Conservation (phyloP, 2,888 invertebrate genomes). For the Isoperla grammatica region DNA sequence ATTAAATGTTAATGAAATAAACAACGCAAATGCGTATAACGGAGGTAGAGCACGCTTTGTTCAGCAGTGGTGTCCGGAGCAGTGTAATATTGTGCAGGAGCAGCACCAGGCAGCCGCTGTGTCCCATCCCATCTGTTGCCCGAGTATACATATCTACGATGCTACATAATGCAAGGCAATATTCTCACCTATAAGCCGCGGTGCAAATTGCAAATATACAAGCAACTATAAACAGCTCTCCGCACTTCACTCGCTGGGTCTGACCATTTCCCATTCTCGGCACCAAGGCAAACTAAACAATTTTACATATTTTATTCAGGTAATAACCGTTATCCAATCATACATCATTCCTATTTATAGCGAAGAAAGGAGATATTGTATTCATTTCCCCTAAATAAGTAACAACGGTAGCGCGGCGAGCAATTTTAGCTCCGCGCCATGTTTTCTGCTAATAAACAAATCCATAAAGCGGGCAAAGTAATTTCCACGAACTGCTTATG, state of each 20-base stretch:
- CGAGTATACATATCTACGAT: constrained; percentile 13
- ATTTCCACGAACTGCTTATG: too few species aligned
- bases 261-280: not conserved
- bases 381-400: constrained; percentile 7
- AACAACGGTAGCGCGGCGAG: not conserved
- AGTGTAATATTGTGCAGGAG: too few species aligned
- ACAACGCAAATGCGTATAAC: too few species aligned
- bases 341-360: constrained; percentile 15
- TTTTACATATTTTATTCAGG: constrained; percentile 11
- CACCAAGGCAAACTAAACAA: not conserved
- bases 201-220: constrained; percentile 17
- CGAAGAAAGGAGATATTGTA: constrained; percentile 6
- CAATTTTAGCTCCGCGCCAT: too few species aligned
- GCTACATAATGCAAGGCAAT: constrained; percentile 15
- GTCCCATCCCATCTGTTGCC: not conserved
- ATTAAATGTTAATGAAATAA: too few species aligned
- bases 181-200: constrained; percentile 11
- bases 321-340: constrained; percentile 17
- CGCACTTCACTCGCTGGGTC: not conserved
- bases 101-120: too few species aligned
- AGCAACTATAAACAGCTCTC: constrained; percentile 9
- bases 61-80: too few species aligned
- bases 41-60: too few species aligned
- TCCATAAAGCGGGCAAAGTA: too few species aligned
- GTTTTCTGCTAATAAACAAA: too few species aligned